These are phyloP conservation scores for Apis florea DNA, from an alignment of 1,140 invertebrate genomes.

Conservation along the genomic window DNA sequence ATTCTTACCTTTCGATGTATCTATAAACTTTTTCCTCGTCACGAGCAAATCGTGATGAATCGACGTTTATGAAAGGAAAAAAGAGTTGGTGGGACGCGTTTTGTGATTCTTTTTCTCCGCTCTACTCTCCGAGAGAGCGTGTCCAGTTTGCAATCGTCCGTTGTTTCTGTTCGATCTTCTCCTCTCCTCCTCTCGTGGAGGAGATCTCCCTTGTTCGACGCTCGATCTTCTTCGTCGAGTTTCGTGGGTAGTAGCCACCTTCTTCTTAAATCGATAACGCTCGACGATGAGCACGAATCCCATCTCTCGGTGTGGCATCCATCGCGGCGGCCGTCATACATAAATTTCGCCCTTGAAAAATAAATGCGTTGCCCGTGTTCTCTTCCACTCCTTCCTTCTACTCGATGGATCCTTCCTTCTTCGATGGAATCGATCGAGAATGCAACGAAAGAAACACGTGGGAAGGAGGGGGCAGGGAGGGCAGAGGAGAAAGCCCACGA, in stretches of 20 bases:
- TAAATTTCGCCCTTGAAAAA: constrained; percentile 66
- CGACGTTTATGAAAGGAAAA: too few species aligned
- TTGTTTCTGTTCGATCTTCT: too few species aligned
- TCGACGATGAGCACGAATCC: constrained; percentile 52
- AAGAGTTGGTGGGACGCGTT: too few species aligned
- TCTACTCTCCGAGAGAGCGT: too few species aligned
- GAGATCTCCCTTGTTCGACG: background rate
- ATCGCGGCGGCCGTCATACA: constrained; percentile 52
- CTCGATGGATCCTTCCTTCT: constrained; percentile 18
- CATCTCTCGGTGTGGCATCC: constrained; percentile 49
- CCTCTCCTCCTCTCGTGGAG: too few species aligned
- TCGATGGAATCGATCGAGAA: background rate
- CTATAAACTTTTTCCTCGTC: too few species aligned
- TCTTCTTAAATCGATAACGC: constrained; percentile 60
- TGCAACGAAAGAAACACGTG: background rate
- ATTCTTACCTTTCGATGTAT: too few species aligned
- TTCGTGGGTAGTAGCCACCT: constrained; percentile 21
- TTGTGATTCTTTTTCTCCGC: too few species aligned
- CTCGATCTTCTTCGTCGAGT: constrained; percentile 30
- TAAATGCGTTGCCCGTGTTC: constrained; percentile 52
- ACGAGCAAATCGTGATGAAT: too few species aligned
- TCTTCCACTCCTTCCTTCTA: background rate
- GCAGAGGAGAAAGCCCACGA: too few species aligned
- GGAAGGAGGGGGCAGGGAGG: background rate
- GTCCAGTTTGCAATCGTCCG: too few species aligned